These are phyloP conservation scores for Centropyge bicolor DNA, from an alignment of 2,797 vertebrate species.

Conservation along the genomic window DNA sequence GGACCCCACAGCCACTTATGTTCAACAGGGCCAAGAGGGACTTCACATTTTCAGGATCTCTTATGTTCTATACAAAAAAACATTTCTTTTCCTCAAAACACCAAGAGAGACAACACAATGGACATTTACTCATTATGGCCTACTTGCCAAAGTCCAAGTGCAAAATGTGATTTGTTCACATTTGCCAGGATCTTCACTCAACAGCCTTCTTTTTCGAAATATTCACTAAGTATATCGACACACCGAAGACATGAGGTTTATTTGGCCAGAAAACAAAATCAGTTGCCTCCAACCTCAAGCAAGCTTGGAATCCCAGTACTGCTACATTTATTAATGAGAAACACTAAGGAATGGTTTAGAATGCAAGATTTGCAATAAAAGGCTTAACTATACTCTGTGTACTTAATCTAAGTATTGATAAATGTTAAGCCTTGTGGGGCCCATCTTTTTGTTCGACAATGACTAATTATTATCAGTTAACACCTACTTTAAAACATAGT, in stretches of 20 bases:
- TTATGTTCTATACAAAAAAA: background rate
- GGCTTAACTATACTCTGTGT: background rate
- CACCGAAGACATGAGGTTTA: background rate
- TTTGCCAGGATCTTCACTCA: background rate
- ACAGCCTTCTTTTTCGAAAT: background rate
- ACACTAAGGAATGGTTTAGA: too few species aligned
- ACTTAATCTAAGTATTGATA: background rate
- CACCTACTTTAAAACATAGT: background rate
- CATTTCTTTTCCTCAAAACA: background rate
- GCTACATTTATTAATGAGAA: background rate
- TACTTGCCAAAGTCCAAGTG: background rate
- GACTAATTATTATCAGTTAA: background rate
- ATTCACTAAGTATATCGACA: background rate
- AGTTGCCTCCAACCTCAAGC: background rate
- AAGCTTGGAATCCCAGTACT: background rate
- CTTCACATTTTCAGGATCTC: conserved; percentile 1
- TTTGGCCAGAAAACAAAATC: background rate
- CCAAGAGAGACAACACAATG: background rate
- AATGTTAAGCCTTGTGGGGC: background rate
- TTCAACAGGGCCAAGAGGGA: conserved; percentile 10
- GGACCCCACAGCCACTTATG: conserved; percentile 27
- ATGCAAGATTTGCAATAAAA: background rate
- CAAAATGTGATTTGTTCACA: background rate
- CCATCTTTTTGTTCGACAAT: background rate
- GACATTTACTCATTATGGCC: conserved; percentile 5